These are phyloP conservation scores for Notoglanidium macrostoma DNA, from an alignment of 2,797 vertebrate genomes.

Conservation along the genomic window DNA sequence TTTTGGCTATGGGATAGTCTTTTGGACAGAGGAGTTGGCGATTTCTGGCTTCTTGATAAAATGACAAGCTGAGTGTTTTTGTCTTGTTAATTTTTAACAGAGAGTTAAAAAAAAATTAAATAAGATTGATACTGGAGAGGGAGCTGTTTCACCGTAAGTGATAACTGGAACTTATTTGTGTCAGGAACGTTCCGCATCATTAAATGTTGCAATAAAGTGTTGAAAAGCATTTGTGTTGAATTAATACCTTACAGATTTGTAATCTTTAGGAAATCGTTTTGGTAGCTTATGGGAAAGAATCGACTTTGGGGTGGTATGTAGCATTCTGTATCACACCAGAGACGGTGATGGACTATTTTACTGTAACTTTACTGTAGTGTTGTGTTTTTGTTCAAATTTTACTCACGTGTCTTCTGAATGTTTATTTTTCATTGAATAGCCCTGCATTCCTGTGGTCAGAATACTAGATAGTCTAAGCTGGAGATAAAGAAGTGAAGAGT, in stretches of 20 bases:
- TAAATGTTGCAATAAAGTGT: not conserved
- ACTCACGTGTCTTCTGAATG: not conserved
- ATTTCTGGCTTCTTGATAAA: slow-evolving; percentile 8
- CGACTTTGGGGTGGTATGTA: not conserved
- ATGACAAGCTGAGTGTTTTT: not conserved
- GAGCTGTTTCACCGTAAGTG: not conserved
- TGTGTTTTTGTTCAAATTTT: not conserved
- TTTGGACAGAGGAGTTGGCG: not conserved
- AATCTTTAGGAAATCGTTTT: not conserved
- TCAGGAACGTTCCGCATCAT: not conserved
- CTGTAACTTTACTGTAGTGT: not conserved
- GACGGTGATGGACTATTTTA: not conserved
- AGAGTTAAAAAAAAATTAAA: not conserved
- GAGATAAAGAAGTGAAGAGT: not conserved
- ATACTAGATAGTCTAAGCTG: too few species aligned
- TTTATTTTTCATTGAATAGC: not conserved
- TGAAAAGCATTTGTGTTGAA: not conserved
- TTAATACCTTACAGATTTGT: not conserved
- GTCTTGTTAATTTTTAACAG: not conserved
- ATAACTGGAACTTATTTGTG: not conserved
- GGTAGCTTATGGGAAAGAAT: not conserved
- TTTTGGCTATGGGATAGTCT: not conserved
- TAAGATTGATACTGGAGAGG: not conserved
- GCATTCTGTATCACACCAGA: not conserved
- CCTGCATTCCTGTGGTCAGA: not conserved